Percentiles rank a stretch among this genome's conserved stretches.
phyloP scores from a whole-genome alignment of 2,888 invertebrate species.

The Pristionchus exspectatus region DNA sequence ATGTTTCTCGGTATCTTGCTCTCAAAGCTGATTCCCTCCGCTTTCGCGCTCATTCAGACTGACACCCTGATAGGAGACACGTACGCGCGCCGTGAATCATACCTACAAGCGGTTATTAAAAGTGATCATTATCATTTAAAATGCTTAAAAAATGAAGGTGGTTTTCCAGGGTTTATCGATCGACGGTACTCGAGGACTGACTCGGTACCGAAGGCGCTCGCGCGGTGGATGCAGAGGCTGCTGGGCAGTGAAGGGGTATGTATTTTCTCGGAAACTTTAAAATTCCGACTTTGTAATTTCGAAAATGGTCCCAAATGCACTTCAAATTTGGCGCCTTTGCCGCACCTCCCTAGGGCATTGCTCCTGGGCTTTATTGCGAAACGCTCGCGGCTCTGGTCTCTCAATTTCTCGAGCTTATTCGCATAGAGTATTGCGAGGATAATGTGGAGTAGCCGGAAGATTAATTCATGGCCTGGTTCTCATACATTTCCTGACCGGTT shows the following conservation, averaged over 20 bases:
- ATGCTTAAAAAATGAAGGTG: neutral
- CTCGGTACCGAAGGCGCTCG: constrained; percentile 1
- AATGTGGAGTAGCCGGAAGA: neutral
- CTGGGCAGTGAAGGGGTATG: constrained; percentile 50
- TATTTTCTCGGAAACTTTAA: neutral
- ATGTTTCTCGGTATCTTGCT: no score
- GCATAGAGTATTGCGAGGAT: neutral
- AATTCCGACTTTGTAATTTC: neutral
- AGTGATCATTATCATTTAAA: neutral
- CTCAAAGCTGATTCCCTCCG: neutral
- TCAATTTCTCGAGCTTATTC: neutral
- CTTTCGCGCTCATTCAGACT: neutral
- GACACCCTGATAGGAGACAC: neutral
- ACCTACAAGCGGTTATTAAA: no score
- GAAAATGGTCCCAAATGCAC: neutral
- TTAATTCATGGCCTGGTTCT: neutral
- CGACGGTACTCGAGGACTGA: constrained; percentile 39
- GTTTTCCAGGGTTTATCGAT: neutral
- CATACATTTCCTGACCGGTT: neutral
- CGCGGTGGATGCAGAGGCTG: constrained; percentile 52
- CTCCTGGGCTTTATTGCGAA: neutral
- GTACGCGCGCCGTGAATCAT: no score
- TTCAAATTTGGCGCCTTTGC: neutral
- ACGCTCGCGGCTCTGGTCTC: neutral
- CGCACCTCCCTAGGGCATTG: neutral